These are phyloP conservation scores for Tenthredo notha DNA, from an alignment of 2,888 invertebrate genomes.

Conservation along the genomic window DNA sequence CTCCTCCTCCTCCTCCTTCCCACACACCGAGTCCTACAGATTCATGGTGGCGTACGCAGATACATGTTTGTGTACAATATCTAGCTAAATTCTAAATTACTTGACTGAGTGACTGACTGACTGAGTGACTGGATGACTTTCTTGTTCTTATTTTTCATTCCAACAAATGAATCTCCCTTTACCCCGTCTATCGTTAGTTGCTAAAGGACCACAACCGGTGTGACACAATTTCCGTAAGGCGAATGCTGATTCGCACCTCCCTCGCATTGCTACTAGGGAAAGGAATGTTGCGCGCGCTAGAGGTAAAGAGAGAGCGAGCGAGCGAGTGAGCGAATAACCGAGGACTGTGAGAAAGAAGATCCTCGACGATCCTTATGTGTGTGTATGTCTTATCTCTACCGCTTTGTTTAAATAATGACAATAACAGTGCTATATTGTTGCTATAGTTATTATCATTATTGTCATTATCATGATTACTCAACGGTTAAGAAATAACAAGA, in stretches of 20 bases:
- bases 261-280: slow-evolving; percentile 66
- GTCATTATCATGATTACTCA: neutral
- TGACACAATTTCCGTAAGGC: slow-evolving; percentile 57
- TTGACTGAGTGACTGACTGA: neutral
- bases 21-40: neutral
- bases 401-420: neutral
- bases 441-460: neutral
- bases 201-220: slow-evolving; percentile 53
- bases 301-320: slow-evolving; percentile 51
- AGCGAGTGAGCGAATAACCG: slow-evolving; percentile 19
- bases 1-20: neutral
- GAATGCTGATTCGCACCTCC: slow-evolving; percentile 54
- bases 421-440: neutral
- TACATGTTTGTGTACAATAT: neutral
- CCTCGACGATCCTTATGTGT: neutral
- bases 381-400: neutral
- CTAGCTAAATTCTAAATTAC: neutral
- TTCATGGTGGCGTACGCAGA: slow-evolving; percentile 3
- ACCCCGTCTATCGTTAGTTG: neutral
- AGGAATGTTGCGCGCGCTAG: slow-evolving; percentile 71
- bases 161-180: neutral
- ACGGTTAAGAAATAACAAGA: neutral
- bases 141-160: neutral
- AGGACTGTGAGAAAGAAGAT: slow-evolving; percentile 8
- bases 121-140: neutral